Conservation (phyloP, 2,888 invertebrate genomes). For the Andrena chrysosceles region DNA sequence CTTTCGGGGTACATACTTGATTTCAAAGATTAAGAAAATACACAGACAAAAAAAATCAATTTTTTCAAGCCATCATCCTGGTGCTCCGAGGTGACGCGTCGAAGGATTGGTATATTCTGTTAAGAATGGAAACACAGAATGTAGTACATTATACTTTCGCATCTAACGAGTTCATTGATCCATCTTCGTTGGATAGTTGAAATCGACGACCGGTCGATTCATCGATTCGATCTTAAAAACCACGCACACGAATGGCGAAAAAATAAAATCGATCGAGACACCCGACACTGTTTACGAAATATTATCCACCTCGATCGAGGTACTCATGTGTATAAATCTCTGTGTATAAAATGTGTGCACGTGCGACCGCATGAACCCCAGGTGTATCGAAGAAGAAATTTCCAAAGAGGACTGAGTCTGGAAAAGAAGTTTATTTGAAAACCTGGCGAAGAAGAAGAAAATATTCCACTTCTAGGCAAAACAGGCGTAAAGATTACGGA, state of each 20-base stretch:
- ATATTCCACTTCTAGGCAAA: not conserved
- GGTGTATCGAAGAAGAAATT: slow-evolving; percentile 15
- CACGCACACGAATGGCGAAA: slow-evolving; percentile 33
- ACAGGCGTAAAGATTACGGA: too few relatives aligned
- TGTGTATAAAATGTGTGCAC: slow-evolving; percentile 42
- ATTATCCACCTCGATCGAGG: slow-evolving; percentile 63
- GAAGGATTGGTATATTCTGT: too few relatives aligned
- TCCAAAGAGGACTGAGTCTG: not conserved
- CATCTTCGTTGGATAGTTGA: slow-evolving; percentile 25
- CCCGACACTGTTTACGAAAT: slow-evolving; percentile 70
- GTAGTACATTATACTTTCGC: not conserved
- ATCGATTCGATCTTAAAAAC: slow-evolving; percentile 26
- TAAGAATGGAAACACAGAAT: not conserved
- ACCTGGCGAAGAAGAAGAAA: not conserved
- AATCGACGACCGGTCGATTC: slow-evolving; percentile 19
- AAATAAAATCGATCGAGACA: slow-evolving; percentile 55
- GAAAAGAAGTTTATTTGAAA: not conserved
- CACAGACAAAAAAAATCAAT: too few relatives aligned
- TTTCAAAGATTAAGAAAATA: too few relatives aligned
- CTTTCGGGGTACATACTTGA: too few relatives aligned
- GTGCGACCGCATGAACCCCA: slow-evolving; percentile 25
- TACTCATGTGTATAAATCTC: slow-evolving; percentile 45
- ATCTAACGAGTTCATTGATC: slow-evolving; percentile 10
- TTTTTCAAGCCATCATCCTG: too few relatives aligned
- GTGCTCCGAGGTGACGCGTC: too few relatives aligned